Base-by-base conservation (phyloP, 37 sponge, comb jelly and placozoan genomes). In the Aphrocallistes beatrix region DNA sequence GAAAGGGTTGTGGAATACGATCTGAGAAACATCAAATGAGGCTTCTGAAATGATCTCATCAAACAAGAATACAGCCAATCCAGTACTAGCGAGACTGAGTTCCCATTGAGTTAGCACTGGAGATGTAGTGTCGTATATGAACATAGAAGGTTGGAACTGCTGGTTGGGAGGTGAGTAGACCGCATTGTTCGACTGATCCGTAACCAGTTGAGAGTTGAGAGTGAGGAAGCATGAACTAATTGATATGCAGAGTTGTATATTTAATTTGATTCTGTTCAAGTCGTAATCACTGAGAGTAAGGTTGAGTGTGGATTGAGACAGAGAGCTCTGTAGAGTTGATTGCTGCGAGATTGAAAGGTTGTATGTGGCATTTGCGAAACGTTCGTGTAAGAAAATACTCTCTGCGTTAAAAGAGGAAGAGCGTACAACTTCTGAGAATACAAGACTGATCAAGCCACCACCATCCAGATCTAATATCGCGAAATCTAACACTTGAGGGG, bases 61-160 rank as follows among this genome's bases (percentile, higher is more conserved):
- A 51, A 93, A 95, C 1, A 90, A 89, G 39, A 95, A 87, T 1
- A 88, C 85, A 88, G 93, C 87, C 1, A 19, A 0, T 8, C 92
- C 93, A 1, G 83, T 39, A 30, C 75, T 28, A 32, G 75, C 75
- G 10, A 60, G 34, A 30, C 75, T 60, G 1, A 60, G 8, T 30
- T 60, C 75, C 75, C 75, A 60, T 36, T 95, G 86, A 81, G 93
- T 82, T 37, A 93, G 85, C 0, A 81, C 16, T 0, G 93, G 93
- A 28, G 88, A 81, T 36, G 91, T 91, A 9, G 88, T 91, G 51
- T 95, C 96, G 10, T 88, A 90, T 37, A 84, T 51, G 32, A 95
- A 89, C 0, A 23, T 36, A 28, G 0, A 10, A 1, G 91, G 87
- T 28, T 92, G 94, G 40, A 49, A 88, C 0, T 86, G 38, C 0